Evolutionary conservation across 2,113 vertebrate genomes (phyloP).

Genomic region (Potamarius usumacintae): DNA sequence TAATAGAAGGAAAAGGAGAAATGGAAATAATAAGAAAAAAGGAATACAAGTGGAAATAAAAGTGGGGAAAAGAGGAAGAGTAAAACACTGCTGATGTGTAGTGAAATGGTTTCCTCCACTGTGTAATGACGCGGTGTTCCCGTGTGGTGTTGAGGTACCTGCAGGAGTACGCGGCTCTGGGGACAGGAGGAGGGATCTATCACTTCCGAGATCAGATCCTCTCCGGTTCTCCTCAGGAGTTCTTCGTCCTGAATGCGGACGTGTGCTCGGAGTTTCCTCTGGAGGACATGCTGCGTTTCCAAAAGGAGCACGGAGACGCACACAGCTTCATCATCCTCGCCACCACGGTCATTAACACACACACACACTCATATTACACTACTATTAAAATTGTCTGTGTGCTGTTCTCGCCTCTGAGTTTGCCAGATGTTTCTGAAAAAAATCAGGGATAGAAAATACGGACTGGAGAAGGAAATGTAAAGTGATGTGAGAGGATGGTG

Average conservation of each 20-base stretch:
- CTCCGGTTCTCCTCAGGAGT: conserved; percentile 85
- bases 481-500: too few relatives aligned
- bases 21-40: not conserved
- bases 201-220: conserved; percentile 99
- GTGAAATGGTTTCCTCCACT: not conserved
- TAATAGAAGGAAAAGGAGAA: not conserved
- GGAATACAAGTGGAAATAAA: too few relatives aligned
- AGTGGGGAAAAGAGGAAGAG: too few relatives aligned
- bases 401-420: too few relatives aligned
- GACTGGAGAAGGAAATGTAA: too few relatives aligned
- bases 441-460: too few relatives aligned
- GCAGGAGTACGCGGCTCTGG: conserved; percentile 91
- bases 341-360: conserved; percentile 81
- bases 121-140: not conserved
- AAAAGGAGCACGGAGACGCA: conserved; percentile 74
- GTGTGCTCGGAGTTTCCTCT: conserved; percentile 95
- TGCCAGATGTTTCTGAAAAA: too few relatives aligned
- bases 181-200: conserved; percentile 95
- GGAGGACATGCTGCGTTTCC: conserved; percentile 85
- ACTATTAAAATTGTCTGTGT: too few relatives aligned
- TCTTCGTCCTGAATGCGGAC: conserved; percentile 95
- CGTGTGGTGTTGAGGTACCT: conserved; percentile 77
- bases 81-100: not conserved
- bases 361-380: not conserved
- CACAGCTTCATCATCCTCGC: conserved; percentile 91